phyloP scores from a whole-genome alignment of 2,797 vertebrate genomes.

The Octomys mimax region DNA sequence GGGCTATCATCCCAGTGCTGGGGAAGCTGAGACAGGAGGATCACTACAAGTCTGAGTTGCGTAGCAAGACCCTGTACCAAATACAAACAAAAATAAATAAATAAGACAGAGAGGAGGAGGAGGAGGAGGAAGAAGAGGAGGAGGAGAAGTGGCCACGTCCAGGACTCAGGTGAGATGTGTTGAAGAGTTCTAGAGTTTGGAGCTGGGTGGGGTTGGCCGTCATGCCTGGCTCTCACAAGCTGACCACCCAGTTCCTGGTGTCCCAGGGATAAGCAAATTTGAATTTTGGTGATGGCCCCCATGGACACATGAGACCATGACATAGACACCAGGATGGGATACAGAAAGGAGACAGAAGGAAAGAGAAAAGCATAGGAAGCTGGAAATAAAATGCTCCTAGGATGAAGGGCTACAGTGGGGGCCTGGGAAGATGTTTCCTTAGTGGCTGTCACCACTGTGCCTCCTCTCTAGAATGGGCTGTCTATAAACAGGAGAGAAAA shows the following conservation, averaged over 20 bases:
- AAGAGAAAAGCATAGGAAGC: background rate
- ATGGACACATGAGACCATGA: too few relatives aligned
- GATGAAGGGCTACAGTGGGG: background rate
- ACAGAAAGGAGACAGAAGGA: background rate
- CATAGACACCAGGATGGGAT: background rate
- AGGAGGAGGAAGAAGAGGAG: too few relatives aligned
- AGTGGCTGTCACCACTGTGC: background rate
- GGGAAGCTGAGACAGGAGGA: too few relatives aligned
- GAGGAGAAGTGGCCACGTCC: background rate
- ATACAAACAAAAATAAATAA: too few relatives aligned
- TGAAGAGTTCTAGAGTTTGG: background rate
- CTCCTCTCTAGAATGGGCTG: background rate
- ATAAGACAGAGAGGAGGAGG: too few relatives aligned
- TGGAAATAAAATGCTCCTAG: background rate
- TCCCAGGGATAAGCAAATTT: rapidly evolving
- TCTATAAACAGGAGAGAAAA: background rate
- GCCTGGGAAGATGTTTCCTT: rapidly evolving
- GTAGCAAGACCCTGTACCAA: too few relatives aligned
- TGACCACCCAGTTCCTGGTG: background rate
- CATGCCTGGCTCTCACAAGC: rapidly evolving
- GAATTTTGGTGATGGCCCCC: background rate
- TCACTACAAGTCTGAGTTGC: too few relatives aligned
- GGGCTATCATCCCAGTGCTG: too few relatives aligned
- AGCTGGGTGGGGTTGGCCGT: background rate
- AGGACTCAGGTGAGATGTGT: background rate